phyloP scores from a whole-genome alignment of 2,888 invertebrate genomes.

The Notodromas monacha region DNA sequence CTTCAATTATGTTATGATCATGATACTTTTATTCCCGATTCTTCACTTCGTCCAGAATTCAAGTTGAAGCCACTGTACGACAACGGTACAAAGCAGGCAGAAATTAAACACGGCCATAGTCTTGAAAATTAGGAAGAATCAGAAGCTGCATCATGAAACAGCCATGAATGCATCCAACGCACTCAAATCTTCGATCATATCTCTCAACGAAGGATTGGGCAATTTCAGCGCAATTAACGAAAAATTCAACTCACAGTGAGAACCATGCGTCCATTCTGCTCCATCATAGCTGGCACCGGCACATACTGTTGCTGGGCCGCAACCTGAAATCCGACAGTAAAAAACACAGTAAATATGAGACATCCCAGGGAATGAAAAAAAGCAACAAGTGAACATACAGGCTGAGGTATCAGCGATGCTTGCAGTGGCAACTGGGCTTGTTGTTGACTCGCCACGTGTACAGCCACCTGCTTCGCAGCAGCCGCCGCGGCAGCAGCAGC shows the following conservation, averaged over 20 bases:
- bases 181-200: not conserved
- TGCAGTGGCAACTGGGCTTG: slow-evolving; percentile 32
- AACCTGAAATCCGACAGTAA: slow-evolving; percentile 12
- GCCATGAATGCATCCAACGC: too few relatives aligned
- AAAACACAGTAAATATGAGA: not conserved
- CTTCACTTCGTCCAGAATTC: too few relatives aligned
- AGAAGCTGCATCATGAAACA: too few relatives aligned
- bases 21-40: too few relatives aligned
- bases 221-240: too few relatives aligned
- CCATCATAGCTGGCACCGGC: slow-evolving; percentile 72
- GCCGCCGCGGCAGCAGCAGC: slow-evolving; percentile 20
- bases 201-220: not conserved
- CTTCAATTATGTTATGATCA: too few relatives aligned
- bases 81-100: too few relatives aligned
- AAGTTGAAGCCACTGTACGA: too few relatives aligned
- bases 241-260: slow-evolving; percentile 24
- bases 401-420: slow-evolving; percentile 43
- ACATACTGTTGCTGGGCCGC: slow-evolving; percentile 60
- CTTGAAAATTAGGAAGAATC: too few relatives aligned
- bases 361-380: slow-evolving; percentile 7
- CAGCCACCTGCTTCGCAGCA: slow-evolving; percentile 24
- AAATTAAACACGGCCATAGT: too few relatives aligned
- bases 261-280: slow-evolving; percentile 42
- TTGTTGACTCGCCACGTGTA: slow-evolving; percentile 14
- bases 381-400: slow-evolving; percentile 14